These are phyloP conservation scores for Cancer borealis DNA, from an alignment of 2,888 invertebrate genomes.

Conservation along the genomic window DNA sequence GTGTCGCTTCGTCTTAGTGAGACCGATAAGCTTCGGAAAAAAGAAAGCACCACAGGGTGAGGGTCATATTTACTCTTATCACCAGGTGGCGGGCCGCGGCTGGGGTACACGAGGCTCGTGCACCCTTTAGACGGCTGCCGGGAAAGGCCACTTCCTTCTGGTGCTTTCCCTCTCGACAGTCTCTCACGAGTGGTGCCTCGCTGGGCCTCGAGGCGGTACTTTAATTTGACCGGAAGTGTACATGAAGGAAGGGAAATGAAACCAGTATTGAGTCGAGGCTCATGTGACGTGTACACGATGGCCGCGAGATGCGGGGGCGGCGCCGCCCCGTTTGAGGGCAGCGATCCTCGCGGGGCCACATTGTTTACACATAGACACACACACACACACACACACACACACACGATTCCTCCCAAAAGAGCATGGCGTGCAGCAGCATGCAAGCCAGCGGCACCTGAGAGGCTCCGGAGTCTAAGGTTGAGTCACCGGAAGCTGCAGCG, in stretches of 20 bases:
- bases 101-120: background rate
- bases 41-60: background rate
- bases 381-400: constrained; percentile 31
- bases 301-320: background rate
- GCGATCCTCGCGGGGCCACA: background rate
- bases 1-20: background rate
- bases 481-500: background rate
- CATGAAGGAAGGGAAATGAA: background rate
- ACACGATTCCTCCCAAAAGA: background rate
- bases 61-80: background rate
- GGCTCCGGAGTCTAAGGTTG: background rate
- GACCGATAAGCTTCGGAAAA: background rate
- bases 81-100: background rate
- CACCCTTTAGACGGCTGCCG: background rate
- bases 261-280: background rate
- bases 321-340: background rate
- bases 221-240: background rate
- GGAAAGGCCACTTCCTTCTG: constrained; percentile 25
- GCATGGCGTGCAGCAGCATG: background rate
- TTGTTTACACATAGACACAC: background rate
- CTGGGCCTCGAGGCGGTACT: background rate
- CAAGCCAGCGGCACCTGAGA: background rate
- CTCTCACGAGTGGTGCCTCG: background rate
- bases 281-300: background rate
- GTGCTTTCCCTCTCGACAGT: background rate